Conservation (phyloP, 2,113 vertebrate species). For the Xyrauchen texanus region DNA sequence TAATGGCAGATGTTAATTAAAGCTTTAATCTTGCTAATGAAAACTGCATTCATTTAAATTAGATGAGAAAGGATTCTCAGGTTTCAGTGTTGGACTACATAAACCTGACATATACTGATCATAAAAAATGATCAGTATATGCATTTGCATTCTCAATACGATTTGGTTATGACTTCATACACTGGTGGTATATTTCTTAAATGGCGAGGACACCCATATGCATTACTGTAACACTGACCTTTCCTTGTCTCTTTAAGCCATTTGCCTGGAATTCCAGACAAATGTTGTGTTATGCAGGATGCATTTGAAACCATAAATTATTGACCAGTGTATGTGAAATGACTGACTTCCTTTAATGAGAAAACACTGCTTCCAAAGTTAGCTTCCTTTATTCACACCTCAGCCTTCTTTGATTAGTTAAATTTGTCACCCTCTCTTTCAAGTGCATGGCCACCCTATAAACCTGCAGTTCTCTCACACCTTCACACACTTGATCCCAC, state of each 20-base stretch:
- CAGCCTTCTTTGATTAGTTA: slow-evolving; percentile 66
- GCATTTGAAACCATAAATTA: slow-evolving; percentile 65
- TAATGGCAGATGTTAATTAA: too few species aligned
- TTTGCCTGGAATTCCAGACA: slow-evolving; percentile 60
- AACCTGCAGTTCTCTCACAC: slow-evolving; percentile 69
- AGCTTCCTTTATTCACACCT: slow-evolving; percentile 61
- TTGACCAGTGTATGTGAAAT: slow-evolving; percentile 66
- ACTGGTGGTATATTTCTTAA: too few species aligned
- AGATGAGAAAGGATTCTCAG: too few species aligned
- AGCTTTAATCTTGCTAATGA: too few species aligned
- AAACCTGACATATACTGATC: too few species aligned
- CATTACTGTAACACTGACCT: slow-evolving; percentile 44
- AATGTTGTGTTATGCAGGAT: slow-evolving; percentile 54
- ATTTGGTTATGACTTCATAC: background rate
- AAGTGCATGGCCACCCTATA: slow-evolving; percentile 79
- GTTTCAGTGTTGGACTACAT: too few species aligned
- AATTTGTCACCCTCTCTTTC: slow-evolving; percentile 76
- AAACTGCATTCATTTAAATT: too few species aligned
- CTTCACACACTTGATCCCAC: slow-evolving; percentile 74
- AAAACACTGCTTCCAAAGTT: slow-evolving; percentile 59
- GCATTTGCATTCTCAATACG: too few species aligned
- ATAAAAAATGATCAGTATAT: too few species aligned
- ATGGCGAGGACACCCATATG: slow-evolving; percentile 25
- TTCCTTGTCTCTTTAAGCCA: slow-evolving; percentile 53
- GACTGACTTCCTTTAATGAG: slow-evolving; percentile 68